Evolutionary conservation across 1,140 invertebrate genomes (phyloP).

Genomic region (Aphis craccivora): DNA sequence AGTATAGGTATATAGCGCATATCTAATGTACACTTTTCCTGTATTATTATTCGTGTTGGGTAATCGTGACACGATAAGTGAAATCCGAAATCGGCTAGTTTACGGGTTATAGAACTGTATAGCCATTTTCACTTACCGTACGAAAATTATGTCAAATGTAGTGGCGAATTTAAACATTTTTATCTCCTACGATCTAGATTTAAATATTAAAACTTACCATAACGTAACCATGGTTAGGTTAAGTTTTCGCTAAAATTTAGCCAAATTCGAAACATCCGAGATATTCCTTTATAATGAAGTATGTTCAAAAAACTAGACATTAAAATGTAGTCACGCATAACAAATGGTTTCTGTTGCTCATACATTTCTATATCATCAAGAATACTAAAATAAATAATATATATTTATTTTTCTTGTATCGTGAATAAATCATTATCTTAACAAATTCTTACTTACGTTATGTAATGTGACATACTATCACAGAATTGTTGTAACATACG

Average conservation of each 20-base stretch:
- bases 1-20: neutral
- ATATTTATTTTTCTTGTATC: constrained; percentile 51
- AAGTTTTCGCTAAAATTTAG: too few species aligned
- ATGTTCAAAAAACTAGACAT: constrained; percentile 94
- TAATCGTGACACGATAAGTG: neutral
- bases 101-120: neutral
- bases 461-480: constrained; percentile 96
- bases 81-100: neutral
- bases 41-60: neutral
- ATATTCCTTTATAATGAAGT: constrained; percentile 90
- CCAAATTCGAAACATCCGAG: constrained; percentile 65
- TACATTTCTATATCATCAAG: constrained; percentile 99
- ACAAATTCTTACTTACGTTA: constrained; percentile 78
- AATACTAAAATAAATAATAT: constrained; percentile 73
- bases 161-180: too few species aligned
- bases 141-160: too few species aligned
- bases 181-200: too few species aligned
- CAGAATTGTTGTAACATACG: constrained; percentile 92
- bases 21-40: neutral
- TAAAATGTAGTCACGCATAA: constrained; percentile 82
- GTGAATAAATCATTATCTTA: neutral
- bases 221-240: too few species aligned
- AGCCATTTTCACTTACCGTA: neutral
- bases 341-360: constrained; percentile 93
- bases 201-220: too few species aligned